These are phyloP conservation scores for Eudasyphora cyanicolor DNA, from an alignment of 2,888 invertebrate genomes.

Conservation along the genomic window DNA sequence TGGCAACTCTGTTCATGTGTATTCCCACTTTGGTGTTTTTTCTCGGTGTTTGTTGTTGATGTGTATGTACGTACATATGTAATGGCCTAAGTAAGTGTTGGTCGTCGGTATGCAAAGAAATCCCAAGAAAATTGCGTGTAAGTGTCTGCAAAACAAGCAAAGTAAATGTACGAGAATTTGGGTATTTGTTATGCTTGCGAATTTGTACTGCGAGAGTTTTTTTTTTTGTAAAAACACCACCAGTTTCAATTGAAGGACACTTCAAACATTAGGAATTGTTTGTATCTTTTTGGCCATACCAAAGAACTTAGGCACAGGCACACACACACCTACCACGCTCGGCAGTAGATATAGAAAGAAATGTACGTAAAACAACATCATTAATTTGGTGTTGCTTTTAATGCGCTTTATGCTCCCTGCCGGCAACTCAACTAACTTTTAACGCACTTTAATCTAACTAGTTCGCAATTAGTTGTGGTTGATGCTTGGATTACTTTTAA, in stretches of 20 bases:
- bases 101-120: not conserved
- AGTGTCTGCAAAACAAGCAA: not conserved
- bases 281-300: not conserved
- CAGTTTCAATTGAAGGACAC: conserved; percentile 12
- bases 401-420: not conserved
- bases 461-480: too few species aligned
- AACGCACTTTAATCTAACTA: too few species aligned
- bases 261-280: not conserved
- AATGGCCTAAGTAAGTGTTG: not conserved
- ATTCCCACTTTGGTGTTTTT: not conserved
- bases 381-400: not conserved
- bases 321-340: too few species aligned
- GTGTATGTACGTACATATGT: not conserved
- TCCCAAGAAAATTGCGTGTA: not conserved
- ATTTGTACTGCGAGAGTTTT: not conserved
- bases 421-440: too few species aligned
- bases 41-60: not conserved
- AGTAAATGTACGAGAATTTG: too few species aligned
- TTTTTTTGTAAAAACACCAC: too few species aligned
- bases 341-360: too few species aligned
- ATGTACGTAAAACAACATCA: not conserved
- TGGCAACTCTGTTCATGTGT: not conserved
- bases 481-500: too few species aligned
- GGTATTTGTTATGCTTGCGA: not conserved
- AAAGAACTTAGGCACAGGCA: not conserved